Evolutionary conservation across 2,113 vertebrate species (phyloP), one percentile per base, ranked within the genome.

Genomic region (Otus sunia): DNA sequence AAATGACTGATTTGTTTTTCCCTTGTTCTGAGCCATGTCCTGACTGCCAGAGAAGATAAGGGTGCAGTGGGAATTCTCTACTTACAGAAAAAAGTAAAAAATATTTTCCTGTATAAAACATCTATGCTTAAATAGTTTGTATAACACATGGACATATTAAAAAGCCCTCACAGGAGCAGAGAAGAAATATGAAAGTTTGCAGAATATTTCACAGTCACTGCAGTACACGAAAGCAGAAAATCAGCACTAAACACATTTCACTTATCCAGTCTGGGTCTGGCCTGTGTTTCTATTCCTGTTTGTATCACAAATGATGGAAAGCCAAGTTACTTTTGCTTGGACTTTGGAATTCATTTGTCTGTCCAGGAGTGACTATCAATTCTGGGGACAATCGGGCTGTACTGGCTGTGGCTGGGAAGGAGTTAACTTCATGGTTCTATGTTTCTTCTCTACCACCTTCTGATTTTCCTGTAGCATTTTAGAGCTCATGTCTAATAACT

Each of bases 361-460:
- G 4, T 60, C 32, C 19, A 59, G 30, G 47, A 36, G 11, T 67
- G 26, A 47, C 29, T 73, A 58, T 22, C 6, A 36, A 12, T 64
- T 87, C n/a, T 62, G 45, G 26, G 12, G 8, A 56, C 8, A 26
- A 36, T 7, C 0, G 0, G 63, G 30, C 37, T 75, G 1, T 36
- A 16, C 5, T 36, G 30, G 7, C 37, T 34, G n/a, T 80, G 25
- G 6, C 69, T 47, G 23, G 30, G 60, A 74, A 74, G 37, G 30
- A 58, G 5, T 22, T 34, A 62, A 0, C 9, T 66, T 95, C 47
- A 22, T 0, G 6, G 13, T 64, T 11, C 58, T 89, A 62, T 75
- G 12, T 19, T 52, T 89, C 9, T 25, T 83, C 26, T 71, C 20
- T 56, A 32, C 12, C 17, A 47, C 36, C 17, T 71, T 14, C 83